Conservation (phyloP, 37 sponge, comb jelly and placozoan genomes). For the Trichoplax adhaerens region DNA sequence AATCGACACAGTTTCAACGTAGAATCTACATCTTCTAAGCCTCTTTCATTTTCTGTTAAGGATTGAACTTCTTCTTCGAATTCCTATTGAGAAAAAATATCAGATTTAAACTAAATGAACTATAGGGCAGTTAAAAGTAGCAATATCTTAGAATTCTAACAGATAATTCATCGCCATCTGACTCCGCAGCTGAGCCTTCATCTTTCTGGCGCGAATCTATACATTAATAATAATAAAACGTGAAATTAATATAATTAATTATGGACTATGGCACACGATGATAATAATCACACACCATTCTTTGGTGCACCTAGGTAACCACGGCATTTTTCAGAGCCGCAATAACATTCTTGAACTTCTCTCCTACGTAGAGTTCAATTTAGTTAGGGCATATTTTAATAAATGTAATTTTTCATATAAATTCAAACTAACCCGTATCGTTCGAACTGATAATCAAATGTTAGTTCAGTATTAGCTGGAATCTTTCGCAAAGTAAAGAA, state of each 20-base stretch:
- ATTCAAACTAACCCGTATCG: constrained; percentile 63
- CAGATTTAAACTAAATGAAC: not conserved
- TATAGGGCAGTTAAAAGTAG: no score
- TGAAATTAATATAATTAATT: no score
- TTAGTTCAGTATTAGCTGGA: constrained; percentile 53
- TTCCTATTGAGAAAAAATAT: constrained; percentile 10
- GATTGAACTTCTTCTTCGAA: constrained; percentile 60
- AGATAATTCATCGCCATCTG: no score
- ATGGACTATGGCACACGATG: no score
- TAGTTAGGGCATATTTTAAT: not conserved
- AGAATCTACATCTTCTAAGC: constrained; percentile 30
- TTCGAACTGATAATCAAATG: constrained; percentile 95
- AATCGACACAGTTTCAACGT: constrained; percentile 43
- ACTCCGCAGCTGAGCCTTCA: no score
- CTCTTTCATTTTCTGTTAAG: constrained; percentile 42
- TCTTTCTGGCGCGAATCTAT: no score
- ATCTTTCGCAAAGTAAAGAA: constrained; percentile 70
- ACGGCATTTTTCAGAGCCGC: constrained; percentile 79
- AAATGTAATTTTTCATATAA: not conserved
- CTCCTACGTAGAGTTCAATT: constrained; percentile 26
- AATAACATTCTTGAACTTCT: constrained; percentile 85
- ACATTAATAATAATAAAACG: no score
- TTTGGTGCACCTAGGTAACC: constrained; percentile 48
- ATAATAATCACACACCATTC: not conserved
- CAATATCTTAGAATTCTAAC: no score